Evolutionary conservation across 2,888 invertebrate species (phyloP), one percentile per base, ranked within the genome.

Genomic region (Palloptera scutellata): DNA sequence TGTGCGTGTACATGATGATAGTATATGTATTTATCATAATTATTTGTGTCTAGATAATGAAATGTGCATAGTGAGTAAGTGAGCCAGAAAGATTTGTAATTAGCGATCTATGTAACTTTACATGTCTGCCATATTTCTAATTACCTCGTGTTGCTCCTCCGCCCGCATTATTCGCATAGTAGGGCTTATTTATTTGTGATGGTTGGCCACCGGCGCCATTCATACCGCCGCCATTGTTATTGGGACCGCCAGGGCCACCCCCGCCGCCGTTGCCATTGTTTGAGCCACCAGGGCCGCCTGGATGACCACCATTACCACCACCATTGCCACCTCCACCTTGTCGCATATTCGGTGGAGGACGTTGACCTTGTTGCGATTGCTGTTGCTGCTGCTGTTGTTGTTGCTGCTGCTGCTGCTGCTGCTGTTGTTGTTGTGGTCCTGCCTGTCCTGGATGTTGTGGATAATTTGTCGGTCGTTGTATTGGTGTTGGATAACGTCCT

Each of bases 401-500:
- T 0, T 75, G 76, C 4, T 79, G 80, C 6, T 78, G 78, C 60
- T 72, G 76, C 59, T 80, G 79, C 59, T 75, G 75, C 61, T 74
- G 73, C 17, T 80, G 81, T 19, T 77, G 77, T 48, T 79, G 79
- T 70, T 72, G 74, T 62, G 80, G 74, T 62, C 73, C 75, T 41
- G 75, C 74, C 74, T 76, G 76, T 57, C 75, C 75, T 69, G 81
- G 79, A 74, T 83, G 82, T 66, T 82, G 83, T 66, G 84, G 84
- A 79, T 84, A 84, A 64, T 84, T 85, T 66, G 84, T 84, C 54
- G 85, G 85, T 43, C 85, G 75, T 68, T 85, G 85, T 65, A 85
- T 85, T 20, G 85, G 85, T 58, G 85, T 79, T 17, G 84, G 83
- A 76, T 85, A 85, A 17, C 85, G 79, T 70, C 83, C 84, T 68